Conservation (phyloP, 2,888 invertebrate genomes). For the Rhynchonema sp. region DNA sequence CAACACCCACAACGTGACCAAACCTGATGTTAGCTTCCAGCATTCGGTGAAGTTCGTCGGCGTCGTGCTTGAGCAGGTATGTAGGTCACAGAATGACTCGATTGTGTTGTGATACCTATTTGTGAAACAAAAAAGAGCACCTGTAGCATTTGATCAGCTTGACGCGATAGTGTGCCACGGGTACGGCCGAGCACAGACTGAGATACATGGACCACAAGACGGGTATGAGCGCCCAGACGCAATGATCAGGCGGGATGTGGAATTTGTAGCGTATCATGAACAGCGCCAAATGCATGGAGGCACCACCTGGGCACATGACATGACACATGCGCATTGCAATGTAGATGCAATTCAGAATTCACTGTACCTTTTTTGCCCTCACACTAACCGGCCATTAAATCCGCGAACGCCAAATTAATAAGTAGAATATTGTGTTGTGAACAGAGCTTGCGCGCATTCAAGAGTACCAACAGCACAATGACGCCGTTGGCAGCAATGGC, state of each 20-base stretch:
- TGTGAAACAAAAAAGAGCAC: too few relatives aligned
- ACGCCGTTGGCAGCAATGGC: neutral
- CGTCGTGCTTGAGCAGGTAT: too few relatives aligned
- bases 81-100: too few relatives aligned
- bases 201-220: slow-evolving; percentile 2
- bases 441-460: neutral
- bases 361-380: too few relatives aligned
- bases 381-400: too few relatives aligned
- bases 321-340: too few relatives aligned
- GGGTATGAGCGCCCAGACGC: neutral
- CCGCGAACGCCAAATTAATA: neutral
- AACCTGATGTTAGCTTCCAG: neutral
- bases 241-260: neutral
- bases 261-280: neutral
- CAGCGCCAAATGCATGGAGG: neutral
- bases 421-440: neutral
- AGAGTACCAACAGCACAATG: neutral
- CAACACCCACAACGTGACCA: neutral
- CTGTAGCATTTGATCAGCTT: slow-evolving; percentile 6
- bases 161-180: slow-evolving; percentile 5
- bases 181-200: slow-evolving; percentile 1
- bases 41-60: slow-evolving; percentile 1
- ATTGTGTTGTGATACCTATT: too few relatives aligned
- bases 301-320: too few relatives aligned
- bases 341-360: too few relatives aligned